These are phyloP conservation scores for Cryptophagus acutangulus DNA, from an alignment of 2,888 invertebrate genomes.

Conservation along the genomic window DNA sequence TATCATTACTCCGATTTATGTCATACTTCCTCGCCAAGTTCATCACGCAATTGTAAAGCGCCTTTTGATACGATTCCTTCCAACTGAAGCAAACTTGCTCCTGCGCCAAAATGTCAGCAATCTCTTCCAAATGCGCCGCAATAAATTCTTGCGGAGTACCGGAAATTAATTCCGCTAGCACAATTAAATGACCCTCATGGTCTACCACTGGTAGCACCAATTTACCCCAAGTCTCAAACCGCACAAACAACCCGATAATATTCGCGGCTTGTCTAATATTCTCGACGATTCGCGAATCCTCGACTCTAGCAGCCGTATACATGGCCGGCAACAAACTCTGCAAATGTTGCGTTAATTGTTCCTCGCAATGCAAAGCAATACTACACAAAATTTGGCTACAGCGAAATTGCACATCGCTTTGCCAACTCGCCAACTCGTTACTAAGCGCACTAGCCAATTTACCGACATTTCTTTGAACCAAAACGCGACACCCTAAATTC, in stretches of 20 bases:
- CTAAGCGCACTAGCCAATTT: constrained; percentile 68
- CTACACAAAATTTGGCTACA: constrained; percentile 71
- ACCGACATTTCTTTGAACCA: constrained; percentile 71
- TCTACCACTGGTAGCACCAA: constrained; percentile 62
- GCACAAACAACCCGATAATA: constrained; percentile 72
- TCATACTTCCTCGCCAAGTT: too few species aligned
- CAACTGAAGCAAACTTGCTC: constrained; percentile 58
- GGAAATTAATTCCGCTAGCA: constrained; percentile 58
- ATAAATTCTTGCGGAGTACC: constrained; percentile 54
- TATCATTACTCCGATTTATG: too few species aligned
- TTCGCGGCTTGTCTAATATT: constrained; percentile 63
- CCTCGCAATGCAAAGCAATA: constrained; percentile 68
- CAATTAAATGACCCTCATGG: constrained; percentile 51
- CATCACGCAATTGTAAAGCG: too few species aligned
- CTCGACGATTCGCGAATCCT: constrained; percentile 58
- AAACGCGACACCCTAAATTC: constrained; percentile 76
- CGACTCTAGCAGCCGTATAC: constrained; percentile 56
- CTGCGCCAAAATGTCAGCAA: constrained; percentile 56
- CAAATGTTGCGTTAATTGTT: constrained; percentile 65
- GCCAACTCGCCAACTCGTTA: constrained; percentile 72
- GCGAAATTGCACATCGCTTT: constrained; percentile 61
- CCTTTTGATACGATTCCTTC: constrained; percentile 57
- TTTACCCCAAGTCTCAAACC: constrained; percentile 62
- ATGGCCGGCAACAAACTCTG: constrained; percentile 54
- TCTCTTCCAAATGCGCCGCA: constrained; percentile 50